These are phyloP conservation scores for Enteromius trimaculatus DNA, from an alignment of 2,797 vertebrate genomes.

Conservation along the genomic window DNA sequence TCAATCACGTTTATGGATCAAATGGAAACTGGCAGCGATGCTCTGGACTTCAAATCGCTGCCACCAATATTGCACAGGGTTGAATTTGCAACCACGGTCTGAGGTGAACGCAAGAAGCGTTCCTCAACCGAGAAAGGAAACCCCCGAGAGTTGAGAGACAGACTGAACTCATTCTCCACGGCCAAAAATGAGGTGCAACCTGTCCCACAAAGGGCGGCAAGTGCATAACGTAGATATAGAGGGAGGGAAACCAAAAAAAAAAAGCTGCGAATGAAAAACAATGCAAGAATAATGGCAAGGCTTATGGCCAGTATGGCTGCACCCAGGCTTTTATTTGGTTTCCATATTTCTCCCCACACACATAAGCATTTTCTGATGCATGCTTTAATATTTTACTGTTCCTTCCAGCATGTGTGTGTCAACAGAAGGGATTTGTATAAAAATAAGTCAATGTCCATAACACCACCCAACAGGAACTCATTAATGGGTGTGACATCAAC, in stretches of 20 bases:
- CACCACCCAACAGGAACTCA: constrained; percentile 9
- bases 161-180: constrained; percentile 38
- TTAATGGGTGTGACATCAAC: constrained; percentile 16
- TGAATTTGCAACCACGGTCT: not conserved
- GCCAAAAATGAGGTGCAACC: constrained; percentile 24
- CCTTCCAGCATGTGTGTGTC: not conserved
- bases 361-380: constrained; percentile 7
- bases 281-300: not conserved
- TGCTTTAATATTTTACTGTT: not conserved
- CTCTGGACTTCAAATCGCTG: not conserved
- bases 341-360: constrained; percentile 12
- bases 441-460: constrained; percentile 25
- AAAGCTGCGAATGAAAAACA: constrained; percentile 3
- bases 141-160: constrained; percentile 37
- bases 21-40: constrained; percentile 34
- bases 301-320: not conserved
- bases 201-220: constrained; percentile 23
- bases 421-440: constrained; percentile 17
- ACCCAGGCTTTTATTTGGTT: constrained; percentile 7
- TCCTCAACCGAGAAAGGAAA: constrained; percentile 25
- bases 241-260: not conserved
- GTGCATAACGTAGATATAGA: not conserved
- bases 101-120: not conserved
- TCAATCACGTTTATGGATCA: constrained; percentile 41
- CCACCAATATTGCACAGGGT: not conserved